Evolutionary conservation across 92 coral and sea anemone species (phyloP).

Genomic region (Palythoa caribaeorum): DNA sequence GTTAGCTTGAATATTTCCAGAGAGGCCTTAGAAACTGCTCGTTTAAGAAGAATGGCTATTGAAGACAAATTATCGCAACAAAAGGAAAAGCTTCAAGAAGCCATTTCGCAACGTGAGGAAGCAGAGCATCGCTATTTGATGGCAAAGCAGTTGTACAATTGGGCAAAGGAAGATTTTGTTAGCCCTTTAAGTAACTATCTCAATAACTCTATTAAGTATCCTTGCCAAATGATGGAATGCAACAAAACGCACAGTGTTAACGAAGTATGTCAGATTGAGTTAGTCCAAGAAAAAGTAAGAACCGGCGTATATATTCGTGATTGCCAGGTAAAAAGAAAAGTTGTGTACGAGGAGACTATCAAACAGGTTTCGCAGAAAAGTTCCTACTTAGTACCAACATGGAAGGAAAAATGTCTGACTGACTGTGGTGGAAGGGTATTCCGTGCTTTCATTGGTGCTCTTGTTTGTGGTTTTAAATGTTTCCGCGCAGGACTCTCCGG

Average conservation of each 20-base stretch:
- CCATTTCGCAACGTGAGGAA: not conserved
- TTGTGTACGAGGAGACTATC: slow-evolving; percentile 9
- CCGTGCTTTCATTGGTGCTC: slow-evolving; percentile 9
- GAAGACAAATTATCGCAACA: not conserved
- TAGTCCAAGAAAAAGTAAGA: not conserved
- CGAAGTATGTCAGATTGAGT: not conserved
- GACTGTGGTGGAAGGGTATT: slow-evolving; percentile 14
- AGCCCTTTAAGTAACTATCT: not conserved
- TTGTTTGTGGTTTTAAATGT: not conserved
- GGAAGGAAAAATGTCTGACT: not conserved
- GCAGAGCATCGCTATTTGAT: not conserved
- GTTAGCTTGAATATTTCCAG: slow-evolving; percentile 9
- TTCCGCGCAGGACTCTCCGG: not conserved
- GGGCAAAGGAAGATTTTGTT: slow-evolving; percentile 23
- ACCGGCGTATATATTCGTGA: not conserved
- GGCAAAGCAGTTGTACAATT: not conserved
- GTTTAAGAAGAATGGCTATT: slow-evolving; percentile 3
- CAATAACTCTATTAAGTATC: not conserved
- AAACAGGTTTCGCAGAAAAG: not conserved
- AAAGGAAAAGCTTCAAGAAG: not conserved
- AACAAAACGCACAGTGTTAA: not conserved
- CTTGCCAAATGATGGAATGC: slow-evolving; percentile 26
- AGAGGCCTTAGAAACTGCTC: not conserved
- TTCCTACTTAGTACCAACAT: slow-evolving; percentile 14
- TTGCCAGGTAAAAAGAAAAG: not conserved